Conservation (phyloP, 2,797 vertebrate species). For the Synanceia verrucosa region DNA sequence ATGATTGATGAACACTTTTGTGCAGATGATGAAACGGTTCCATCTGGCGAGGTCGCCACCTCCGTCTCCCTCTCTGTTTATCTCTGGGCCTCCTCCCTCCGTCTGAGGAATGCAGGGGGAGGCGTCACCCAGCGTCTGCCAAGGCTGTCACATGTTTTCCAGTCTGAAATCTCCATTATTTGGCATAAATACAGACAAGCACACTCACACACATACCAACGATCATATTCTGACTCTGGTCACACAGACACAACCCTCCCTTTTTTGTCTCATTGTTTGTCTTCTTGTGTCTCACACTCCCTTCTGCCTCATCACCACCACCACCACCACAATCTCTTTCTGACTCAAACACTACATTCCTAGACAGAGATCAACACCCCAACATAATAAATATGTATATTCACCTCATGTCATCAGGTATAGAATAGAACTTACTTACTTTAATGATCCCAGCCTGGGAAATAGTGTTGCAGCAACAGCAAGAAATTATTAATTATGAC, state of each 20-base stretch:
- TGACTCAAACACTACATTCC: conserved; percentile 15
- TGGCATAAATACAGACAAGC: conserved; percentile 10
- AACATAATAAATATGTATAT: neutral
- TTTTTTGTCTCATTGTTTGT: conserved; percentile 10
- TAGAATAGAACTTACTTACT: no score
- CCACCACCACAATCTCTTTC: neutral
- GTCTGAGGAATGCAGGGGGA: conserved; percentile 69
- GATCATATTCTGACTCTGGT: neutral
- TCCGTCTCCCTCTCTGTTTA: conserved; percentile 48
- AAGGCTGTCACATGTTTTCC: conserved; percentile 46
- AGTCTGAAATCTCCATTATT: conserved; percentile 36
- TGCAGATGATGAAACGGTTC: conserved; percentile 45
- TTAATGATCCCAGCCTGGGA: no score
- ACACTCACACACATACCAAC: neutral
- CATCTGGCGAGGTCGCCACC: conserved; percentile 54
- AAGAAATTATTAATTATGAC: no score
- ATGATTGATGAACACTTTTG: conserved; percentile 44
- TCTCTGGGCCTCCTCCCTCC: conserved; percentile 58
- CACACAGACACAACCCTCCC: conserved; percentile 11
- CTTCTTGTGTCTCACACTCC: conserved; percentile 1
- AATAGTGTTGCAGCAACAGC: no score
- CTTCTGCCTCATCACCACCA: neutral
- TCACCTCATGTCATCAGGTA: neutral
- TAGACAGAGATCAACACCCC: neutral
- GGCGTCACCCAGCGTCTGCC: conserved; percentile 31